Evolutionary conservation across 2,797 vertebrate species (phyloP).

Genomic region (Girardinus metallicus): DNA sequence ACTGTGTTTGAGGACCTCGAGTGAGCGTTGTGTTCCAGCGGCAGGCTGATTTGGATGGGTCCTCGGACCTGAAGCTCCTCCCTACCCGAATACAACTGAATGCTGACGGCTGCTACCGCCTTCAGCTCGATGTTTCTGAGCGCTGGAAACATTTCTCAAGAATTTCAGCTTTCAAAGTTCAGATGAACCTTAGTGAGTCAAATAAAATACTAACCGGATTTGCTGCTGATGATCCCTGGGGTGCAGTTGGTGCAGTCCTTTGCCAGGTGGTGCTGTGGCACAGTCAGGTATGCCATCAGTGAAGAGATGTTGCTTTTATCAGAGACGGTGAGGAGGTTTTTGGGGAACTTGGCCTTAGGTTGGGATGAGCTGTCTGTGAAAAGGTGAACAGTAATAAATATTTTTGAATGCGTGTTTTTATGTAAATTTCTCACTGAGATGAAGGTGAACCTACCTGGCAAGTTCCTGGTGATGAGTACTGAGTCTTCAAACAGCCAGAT

Average conservation of each 20-base stretch:
- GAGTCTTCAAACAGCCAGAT: slow-evolving; percentile 96
- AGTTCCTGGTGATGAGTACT: slow-evolving; percentile 89
- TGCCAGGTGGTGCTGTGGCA: slow-evolving; percentile 85
- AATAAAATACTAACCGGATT: slow-evolving; percentile 80
- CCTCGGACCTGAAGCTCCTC: slow-evolving; percentile 87
- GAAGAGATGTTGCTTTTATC: slow-evolving; percentile 83
- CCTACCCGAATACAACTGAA: slow-evolving; percentile 83
- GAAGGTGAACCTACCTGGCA: slow-evolving; percentile 80
- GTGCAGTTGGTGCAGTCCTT: slow-evolving; percentile 87
- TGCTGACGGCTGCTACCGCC: slow-evolving; percentile 86
- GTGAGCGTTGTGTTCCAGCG: slow-evolving; percentile 77
- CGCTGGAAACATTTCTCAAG: slow-evolving; percentile 65
- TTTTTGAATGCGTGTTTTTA: not conserved
- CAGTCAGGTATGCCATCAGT: slow-evolving; percentile 88
- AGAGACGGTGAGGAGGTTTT: slow-evolving; percentile 84
- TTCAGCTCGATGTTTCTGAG: slow-evolving; percentile 85
- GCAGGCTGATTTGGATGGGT: slow-evolving; percentile 88
- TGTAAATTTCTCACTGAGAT: not conserved
- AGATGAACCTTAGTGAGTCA: not conserved
- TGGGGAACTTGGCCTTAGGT: slow-evolving; percentile 90
- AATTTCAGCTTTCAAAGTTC: not conserved
- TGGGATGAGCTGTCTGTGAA: slow-evolving; percentile 87
- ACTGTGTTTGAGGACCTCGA: slow-evolving; percentile 83
- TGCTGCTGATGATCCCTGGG: slow-evolving; percentile 84
- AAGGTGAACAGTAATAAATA: not conserved